Evolutionary conservation across 2,797 vertebrate species (phyloP).

Genomic region (Apogon hyalosoma): DNA sequence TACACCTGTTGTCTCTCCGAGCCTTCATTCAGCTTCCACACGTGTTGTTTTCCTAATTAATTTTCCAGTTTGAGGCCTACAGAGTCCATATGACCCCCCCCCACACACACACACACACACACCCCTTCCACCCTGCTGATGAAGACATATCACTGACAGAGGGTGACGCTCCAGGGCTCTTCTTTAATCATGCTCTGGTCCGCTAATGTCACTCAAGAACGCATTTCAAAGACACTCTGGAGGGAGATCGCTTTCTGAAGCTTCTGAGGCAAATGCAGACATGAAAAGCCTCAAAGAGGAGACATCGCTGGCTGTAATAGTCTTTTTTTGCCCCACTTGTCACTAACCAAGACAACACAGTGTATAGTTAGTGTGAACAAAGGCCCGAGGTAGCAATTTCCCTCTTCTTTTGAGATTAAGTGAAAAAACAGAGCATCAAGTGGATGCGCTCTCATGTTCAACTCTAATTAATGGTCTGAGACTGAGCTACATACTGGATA

Average conservation of each 20-base stretch:
- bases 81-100: neutral
- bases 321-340: constrained; percentile 41
- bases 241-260: constrained; percentile 28
- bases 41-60: constrained; percentile 33
- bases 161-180: constrained; percentile 23
- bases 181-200: constrained; percentile 50
- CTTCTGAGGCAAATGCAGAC: constrained; percentile 20
- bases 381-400: constrained; percentile 40
- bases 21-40: constrained; percentile 12
- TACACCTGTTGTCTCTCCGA: too few species aligned
- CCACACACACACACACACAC: neutral
- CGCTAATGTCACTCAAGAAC: constrained; percentile 38
- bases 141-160: constrained; percentile 54
- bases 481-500: neutral
- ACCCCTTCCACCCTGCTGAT: constrained; percentile 19
- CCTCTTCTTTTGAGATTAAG: constrained; percentile 49
- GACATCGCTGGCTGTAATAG: constrained; percentile 34
- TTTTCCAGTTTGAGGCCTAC: constrained; percentile 38
- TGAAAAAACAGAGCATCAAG: constrained; percentile 44
- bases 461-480: constrained; percentile 44
- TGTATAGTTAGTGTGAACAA: constrained; percentile 41
- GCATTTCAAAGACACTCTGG: constrained; percentile 25
- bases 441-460: constrained; percentile 30
- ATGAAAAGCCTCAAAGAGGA: constrained; percentile 32
- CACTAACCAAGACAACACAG: constrained; percentile 32